A percentile compares a stretch with the other conserved stretches of the same genome.
These are phyloP conservation scores for Ictidomys tridecemlineatus DNA, from an alignment of 2,113 vertebrate genomes.

Conservation along the genomic window DNA sequence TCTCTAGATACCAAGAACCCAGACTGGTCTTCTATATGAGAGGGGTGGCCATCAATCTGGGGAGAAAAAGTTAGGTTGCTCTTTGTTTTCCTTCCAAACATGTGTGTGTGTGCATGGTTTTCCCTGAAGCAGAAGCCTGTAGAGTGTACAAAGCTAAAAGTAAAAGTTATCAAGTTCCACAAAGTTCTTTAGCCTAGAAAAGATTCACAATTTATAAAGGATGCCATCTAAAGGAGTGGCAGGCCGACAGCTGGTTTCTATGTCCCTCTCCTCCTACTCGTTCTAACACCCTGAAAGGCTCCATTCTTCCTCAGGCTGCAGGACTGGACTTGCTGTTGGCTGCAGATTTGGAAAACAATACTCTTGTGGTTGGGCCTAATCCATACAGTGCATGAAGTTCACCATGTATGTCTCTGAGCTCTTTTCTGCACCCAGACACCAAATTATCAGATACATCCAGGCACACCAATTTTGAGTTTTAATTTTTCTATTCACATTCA, in stretches of 20 bases:
- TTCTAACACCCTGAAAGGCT: neutral
- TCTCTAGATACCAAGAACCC: neutral
- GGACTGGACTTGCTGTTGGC: neutral
- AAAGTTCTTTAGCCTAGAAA: neutral
- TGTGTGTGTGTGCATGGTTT: neutral
- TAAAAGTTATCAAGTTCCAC: neutral
- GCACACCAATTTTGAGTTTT: neutral
- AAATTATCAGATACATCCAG: neutral
- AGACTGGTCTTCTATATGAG: neutral
- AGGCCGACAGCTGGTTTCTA: neutral
- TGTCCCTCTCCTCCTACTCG: conserved; percentile 9
- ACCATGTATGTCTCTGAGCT: neutral
- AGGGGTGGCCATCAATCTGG: neutral
- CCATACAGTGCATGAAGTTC: neutral
- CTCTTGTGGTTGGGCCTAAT: conserved; percentile 2
- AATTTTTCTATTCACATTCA: neutral
- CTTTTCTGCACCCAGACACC: neutral
- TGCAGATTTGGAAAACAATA: neutral
- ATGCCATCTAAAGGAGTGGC: conserved; percentile 53
- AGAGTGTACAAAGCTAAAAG: neutral
- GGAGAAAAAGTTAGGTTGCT: neutral
- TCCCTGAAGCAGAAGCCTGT: neutral
- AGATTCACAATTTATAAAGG: neutral
- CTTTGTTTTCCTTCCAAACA: neutral
- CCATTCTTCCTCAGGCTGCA: conserved; percentile 44